Percentiles rank a stretch among this genome's conserved stretches.
Conservation (phyloP, 2,888 invertebrate genomes). For the Periphyllus acericola region DNA sequence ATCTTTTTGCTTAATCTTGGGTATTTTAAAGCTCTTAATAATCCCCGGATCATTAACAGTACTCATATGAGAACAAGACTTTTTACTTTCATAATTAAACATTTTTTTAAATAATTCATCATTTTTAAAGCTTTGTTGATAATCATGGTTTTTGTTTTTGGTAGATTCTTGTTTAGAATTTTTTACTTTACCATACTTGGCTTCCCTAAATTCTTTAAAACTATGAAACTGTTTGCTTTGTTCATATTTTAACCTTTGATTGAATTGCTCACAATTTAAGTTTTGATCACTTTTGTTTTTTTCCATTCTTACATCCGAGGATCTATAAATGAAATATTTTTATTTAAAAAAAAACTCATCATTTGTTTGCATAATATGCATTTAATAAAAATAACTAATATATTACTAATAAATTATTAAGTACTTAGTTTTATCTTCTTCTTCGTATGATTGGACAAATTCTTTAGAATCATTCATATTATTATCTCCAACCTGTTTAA, state of each 20-base stretch:
- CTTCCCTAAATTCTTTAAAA: conserved; percentile 46
- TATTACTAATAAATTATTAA: not conserved
- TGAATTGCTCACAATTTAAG: not conserved
- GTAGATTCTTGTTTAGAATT: not conserved
- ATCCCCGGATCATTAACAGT: conserved; percentile 18
- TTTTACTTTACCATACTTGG: conserved; percentile 10
- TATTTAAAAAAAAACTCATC: not conserved
- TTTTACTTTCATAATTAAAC: not conserved
- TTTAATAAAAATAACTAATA: not conserved
- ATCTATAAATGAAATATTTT: conserved; percentile 13
- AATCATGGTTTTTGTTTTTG: not conserved
- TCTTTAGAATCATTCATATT: not conserved
- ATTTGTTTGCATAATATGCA: not conserved
- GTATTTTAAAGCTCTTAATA: conserved; percentile 52
- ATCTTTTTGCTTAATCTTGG: conserved; percentile 35
- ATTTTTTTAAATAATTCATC: conserved; percentile 6
- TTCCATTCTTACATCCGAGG: not conserved
- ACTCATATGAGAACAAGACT: not conserved
- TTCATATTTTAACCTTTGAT: not conserved
- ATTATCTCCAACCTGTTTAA: not conserved
- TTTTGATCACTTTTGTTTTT: conserved; percentile 34
- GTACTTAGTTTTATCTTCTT: conserved; percentile 5
- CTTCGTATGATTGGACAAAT: not conserved
- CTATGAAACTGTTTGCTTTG: not conserved
- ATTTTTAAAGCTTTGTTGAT: not conserved